These are phyloP conservation scores for Coluber constrictor DNA, from an alignment of 2,797 vertebrate genomes.

Conservation along the genomic window DNA sequence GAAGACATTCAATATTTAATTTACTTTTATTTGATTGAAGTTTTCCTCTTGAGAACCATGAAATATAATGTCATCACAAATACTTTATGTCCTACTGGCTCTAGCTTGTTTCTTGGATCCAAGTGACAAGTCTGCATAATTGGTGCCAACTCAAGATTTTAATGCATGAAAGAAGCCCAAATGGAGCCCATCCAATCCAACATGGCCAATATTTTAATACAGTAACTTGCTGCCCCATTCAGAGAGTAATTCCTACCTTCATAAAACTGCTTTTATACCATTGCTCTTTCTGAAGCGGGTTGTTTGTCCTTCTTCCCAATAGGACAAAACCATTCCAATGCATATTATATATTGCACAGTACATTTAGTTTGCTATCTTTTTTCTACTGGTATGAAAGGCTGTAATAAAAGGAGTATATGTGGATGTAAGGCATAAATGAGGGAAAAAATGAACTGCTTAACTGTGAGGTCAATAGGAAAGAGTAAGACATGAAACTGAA, in stretches of 20 bases:
- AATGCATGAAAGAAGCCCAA: background rate
- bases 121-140: background rate
- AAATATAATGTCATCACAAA: background rate
- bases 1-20: background rate
- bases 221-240: background rate
- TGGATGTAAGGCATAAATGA: background rate
- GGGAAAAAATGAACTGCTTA: background rate
- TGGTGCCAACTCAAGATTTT: background rate
- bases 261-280: background rate
- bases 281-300: background rate
- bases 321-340: background rate
- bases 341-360: background rate
- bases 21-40: background rate
- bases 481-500: background rate
- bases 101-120: background rate
- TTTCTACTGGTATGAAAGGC: background rate
- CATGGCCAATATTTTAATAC: background rate
- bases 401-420: background rate
- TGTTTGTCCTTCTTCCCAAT: background rate
- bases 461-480: background rate
- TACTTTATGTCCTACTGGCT: background rate
- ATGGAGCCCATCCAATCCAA: background rate
- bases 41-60: background rate
- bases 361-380: background rate
- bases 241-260: background rate